phyloP scores from a whole-genome alignment of 2,888 invertebrate species.

The Ligdia adustata region DNA sequence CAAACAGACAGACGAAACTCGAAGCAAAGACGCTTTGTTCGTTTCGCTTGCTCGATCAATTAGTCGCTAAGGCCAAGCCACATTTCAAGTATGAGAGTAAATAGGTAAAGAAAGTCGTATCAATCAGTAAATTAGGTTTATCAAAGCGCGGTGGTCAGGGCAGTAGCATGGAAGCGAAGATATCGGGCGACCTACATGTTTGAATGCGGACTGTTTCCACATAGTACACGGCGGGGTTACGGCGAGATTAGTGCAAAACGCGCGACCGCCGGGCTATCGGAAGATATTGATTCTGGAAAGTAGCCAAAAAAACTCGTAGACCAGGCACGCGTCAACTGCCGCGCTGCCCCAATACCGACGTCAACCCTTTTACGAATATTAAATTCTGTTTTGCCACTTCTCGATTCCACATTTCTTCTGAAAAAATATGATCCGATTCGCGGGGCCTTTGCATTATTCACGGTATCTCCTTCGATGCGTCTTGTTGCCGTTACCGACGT shows the following conservation, averaged over 20 bases:
- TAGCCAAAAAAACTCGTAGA: slow-evolving; percentile 81
- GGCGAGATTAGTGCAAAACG: slow-evolving; percentile 78
- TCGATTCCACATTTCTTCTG: slow-evolving; percentile 74
- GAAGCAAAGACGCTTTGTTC: no score
- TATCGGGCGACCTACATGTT: slow-evolving; percentile 34
- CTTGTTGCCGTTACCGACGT: slow-evolving; percentile 37
- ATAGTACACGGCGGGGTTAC: slow-evolving; percentile 54
- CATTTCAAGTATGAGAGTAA: no score
- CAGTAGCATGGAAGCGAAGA: slow-evolving; percentile 29
- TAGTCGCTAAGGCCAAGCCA: no score
- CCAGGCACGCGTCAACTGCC: slow-evolving; percentile 81
- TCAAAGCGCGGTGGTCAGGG: slow-evolving; percentile 25
- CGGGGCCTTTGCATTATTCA: slow-evolving; percentile 72
- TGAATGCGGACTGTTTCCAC: slow-evolving; percentile 35
- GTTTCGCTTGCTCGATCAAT: no score
- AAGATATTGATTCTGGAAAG: slow-evolving; percentile 83
- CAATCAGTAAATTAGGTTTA: slow-evolving; percentile 26
- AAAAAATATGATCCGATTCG: slow-evolving; percentile 73
- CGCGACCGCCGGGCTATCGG: slow-evolving; percentile 75
- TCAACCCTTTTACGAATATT: slow-evolving; percentile 84
- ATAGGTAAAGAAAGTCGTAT: slow-evolving; percentile 7
- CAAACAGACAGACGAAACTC: no score
- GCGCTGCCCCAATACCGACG: slow-evolving; percentile 76
- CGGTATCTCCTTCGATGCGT: slow-evolving; percentile 57
- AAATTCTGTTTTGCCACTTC: slow-evolving; percentile 84